Conservation (phyloP, 1,140 invertebrate species). For the Drosophila burlai region DNA sequence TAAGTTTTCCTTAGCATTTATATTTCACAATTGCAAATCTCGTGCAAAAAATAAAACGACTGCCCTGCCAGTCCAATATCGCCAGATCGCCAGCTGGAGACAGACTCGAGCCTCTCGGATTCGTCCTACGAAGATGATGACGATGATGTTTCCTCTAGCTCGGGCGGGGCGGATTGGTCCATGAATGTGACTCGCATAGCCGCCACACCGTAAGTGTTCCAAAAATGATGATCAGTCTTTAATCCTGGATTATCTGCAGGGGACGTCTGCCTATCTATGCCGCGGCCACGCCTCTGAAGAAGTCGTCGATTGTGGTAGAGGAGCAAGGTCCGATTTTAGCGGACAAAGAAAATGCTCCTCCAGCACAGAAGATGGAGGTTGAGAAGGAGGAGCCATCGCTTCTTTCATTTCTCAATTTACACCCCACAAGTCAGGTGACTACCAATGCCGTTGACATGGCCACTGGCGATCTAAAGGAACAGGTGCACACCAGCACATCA, state of each 20-base stretch:
- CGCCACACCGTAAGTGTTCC: constrained; percentile 29
- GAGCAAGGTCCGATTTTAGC: no score
- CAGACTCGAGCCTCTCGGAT: background rate
- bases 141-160: constrained; percentile 13
- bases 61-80: background rate
- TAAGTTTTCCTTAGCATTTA: background rate
- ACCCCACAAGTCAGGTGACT: background rate
- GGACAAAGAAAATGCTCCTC: no score
- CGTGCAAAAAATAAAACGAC: background rate
- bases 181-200: constrained; percentile 33
- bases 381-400: background rate
- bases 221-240: background rate
- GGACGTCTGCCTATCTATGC: background rate
- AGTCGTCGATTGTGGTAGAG: background rate
- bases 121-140: background rate
- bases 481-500: background rate
- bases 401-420: background rate
- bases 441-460: background rate
- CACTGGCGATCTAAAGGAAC: background rate
- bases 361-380: background rate
- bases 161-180: constrained; percentile 48
- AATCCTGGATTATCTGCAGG: background rate
- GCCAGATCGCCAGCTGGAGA: background rate
- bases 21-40: background rate
- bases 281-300: background rate